Evolutionary conservation across 2,113 vertebrate genomes (phyloP).

Genomic region (Corythornis madagascariensis): DNA sequence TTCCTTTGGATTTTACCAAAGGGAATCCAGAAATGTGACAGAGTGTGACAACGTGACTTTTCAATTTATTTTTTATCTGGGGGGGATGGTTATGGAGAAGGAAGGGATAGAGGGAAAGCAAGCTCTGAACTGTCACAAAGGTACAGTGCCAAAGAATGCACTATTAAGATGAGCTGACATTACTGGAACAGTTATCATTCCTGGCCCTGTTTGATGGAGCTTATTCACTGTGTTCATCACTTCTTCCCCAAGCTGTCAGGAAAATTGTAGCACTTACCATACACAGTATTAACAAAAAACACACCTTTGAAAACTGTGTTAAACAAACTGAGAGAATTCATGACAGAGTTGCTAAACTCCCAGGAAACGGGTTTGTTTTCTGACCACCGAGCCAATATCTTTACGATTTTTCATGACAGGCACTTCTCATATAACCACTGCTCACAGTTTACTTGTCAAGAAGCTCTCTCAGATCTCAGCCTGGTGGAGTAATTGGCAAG

Average conservation of each 20-base stretch:
- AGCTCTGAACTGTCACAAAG: conserved; percentile 22
- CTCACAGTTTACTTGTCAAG: conserved; percentile 41
- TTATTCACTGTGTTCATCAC: conserved; percentile 66
- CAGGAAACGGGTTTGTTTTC: conserved; percentile 58
- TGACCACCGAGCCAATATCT: conserved; percentile 56
- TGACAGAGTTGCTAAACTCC: conserved; percentile 62
- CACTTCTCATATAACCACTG: conserved; percentile 21
- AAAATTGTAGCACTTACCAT: conserved; percentile 63
- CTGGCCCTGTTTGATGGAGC: conserved; percentile 51
- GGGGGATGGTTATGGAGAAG: neutral
- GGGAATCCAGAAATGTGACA: neutral
- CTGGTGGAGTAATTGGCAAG: conserved; percentile 26
- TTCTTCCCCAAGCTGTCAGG: conserved; percentile 66
- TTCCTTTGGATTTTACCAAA: neutral
- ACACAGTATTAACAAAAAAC: conserved; percentile 57
- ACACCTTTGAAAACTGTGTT: conserved; percentile 65
- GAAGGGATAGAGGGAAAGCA: neutral
- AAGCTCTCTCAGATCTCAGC: conserved; percentile 31
- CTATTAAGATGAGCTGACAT: conserved; percentile 32
- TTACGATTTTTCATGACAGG: conserved; percentile 52
- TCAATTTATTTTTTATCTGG: neutral
- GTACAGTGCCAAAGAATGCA: conserved; percentile 40
- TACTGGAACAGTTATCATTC: conserved; percentile 50
- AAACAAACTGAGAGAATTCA: conserved; percentile 69
- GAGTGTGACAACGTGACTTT: neutral